Conservation (phyloP, 2,113 vertebrate species). For the Limanda limanda region DNA sequence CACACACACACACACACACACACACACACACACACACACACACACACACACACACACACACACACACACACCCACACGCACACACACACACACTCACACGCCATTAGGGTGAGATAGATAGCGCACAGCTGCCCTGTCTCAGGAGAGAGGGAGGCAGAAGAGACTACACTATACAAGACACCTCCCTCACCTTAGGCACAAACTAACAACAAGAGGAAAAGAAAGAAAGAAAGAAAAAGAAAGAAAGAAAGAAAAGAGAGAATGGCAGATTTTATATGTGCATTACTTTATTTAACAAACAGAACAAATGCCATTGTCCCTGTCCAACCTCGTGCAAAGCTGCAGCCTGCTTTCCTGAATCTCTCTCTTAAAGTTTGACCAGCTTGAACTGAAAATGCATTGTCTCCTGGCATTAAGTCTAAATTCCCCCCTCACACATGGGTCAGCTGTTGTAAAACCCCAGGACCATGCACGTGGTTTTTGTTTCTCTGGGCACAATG, state of each 20-base stretch:
- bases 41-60: neutral
- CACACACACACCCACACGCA: constrained; percentile 24
- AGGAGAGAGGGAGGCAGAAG: constrained; percentile 44
- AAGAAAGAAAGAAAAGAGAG: neutral
- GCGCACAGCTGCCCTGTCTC: constrained; percentile 71
- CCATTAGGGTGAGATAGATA: constrained; percentile 69
- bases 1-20: constrained; percentile 4
- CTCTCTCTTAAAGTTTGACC: constrained; percentile 35
- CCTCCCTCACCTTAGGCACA: constrained; percentile 51
- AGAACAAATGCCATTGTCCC: neutral
- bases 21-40: neutral
- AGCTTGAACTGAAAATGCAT: constrained; percentile 58
- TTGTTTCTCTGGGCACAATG: constrained; percentile 41
- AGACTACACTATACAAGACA: constrained; percentile 18
- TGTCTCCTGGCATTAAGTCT: constrained; percentile 50
- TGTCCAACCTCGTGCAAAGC: constrained; percentile 17
- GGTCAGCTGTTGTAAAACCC: constrained; percentile 44
- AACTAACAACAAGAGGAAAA: constrained; percentile 8
- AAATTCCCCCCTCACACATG: constrained; percentile 37
- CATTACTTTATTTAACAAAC: neutral
- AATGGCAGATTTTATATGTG: neutral
- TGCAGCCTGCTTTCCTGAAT: constrained; percentile 25
- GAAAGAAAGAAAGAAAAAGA: no score
- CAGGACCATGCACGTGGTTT: no score
- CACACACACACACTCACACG: neutral